Percentiles rank a stretch among this genome's conserved stretches.
These are phyloP conservation scores for Bagarius yarrelli DNA, from an alignment of 2,113 vertebrate genomes.

Conservation along the genomic window DNA sequence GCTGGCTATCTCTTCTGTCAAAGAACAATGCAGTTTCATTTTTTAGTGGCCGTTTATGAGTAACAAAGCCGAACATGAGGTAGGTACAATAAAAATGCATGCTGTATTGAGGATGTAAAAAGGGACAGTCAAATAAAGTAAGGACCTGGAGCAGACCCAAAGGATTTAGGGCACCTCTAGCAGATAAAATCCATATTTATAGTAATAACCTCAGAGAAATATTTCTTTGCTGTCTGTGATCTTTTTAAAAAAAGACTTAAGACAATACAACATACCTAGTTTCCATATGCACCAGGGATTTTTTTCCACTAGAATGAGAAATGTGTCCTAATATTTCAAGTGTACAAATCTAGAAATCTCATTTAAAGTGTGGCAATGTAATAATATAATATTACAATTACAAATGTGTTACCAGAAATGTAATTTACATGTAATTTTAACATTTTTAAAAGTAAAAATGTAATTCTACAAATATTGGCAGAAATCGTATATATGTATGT, in stretches of 20 bases:
- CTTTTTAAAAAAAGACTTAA: neutral
- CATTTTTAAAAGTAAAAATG: too few species aligned
- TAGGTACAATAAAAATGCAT: neutral
- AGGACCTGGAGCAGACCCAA: neutral
- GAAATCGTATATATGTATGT: too few species aligned
- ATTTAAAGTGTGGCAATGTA: too few species aligned
- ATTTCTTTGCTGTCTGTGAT: neutral
- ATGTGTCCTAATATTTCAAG: too few species aligned
- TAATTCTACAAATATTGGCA: neutral
- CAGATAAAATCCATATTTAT: neutral
- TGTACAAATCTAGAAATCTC: neutral
- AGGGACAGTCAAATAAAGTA: neutral
- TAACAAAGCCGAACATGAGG: neutral
- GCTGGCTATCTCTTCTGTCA: neutral
- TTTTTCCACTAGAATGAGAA: neutral
- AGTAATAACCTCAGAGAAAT: neutral
- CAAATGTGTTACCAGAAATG: neutral
- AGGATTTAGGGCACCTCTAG: neutral
- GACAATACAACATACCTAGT: neutral
- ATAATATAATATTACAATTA: too few species aligned
- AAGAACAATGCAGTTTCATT: neutral
- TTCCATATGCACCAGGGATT: neutral
- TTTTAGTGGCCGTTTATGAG: neutral
- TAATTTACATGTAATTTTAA: too few species aligned
- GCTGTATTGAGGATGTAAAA: too few species aligned